These are phyloP conservation scores for Pediacus dermestoides DNA, from an alignment of 2,888 invertebrate genomes.

Conservation along the genomic window DNA sequence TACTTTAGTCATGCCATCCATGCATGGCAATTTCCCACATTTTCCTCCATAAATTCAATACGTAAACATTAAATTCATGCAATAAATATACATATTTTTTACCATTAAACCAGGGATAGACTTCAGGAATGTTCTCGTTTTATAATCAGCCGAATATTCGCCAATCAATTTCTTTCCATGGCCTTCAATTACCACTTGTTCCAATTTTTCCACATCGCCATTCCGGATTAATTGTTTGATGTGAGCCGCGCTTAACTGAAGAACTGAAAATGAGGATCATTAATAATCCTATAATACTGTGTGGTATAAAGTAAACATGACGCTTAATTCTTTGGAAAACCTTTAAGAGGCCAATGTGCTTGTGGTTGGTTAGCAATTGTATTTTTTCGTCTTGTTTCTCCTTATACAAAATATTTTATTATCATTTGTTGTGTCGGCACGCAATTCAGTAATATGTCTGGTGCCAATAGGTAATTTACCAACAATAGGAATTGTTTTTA, in stretches of 20 bases:
- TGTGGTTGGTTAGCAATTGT: background rate
- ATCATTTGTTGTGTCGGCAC: conserved; percentile 20
- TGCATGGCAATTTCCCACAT: too few species aligned
- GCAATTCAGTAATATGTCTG: conserved; percentile 23
- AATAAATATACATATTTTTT: conserved; percentile 27
- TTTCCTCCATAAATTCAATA: background rate
- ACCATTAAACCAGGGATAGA: conserved; percentile 67
- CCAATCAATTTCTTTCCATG: conserved; percentile 64
- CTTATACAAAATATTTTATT: conserved; percentile 25
- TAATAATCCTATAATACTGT: too few species aligned
- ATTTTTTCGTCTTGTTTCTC: conserved; percentile 19
- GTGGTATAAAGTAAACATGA: background rate
- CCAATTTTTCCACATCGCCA: conserved; percentile 64
- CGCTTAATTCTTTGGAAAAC: conserved; percentile 4
- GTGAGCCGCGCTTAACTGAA: conserved; percentile 54
- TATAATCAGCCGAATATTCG: conserved; percentile 60
- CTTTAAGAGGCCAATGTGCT: conserved; percentile 6
- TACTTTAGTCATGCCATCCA: too few species aligned
- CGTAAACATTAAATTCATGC: background rate
- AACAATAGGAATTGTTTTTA: conserved; percentile 6
- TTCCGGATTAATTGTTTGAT: conserved; percentile 56
- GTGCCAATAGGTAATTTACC: conserved; percentile 7
- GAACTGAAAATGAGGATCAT: conserved; percentile 41
- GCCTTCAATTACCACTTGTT: conserved; percentile 65
- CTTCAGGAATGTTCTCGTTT: conserved; percentile 62